Percentiles rank a stretch among this genome's conserved stretches.
These are phyloP conservation scores for Ciconia nigra DNA, from an alignment of 2,797 vertebrate species.

Conservation along the genomic window DNA sequence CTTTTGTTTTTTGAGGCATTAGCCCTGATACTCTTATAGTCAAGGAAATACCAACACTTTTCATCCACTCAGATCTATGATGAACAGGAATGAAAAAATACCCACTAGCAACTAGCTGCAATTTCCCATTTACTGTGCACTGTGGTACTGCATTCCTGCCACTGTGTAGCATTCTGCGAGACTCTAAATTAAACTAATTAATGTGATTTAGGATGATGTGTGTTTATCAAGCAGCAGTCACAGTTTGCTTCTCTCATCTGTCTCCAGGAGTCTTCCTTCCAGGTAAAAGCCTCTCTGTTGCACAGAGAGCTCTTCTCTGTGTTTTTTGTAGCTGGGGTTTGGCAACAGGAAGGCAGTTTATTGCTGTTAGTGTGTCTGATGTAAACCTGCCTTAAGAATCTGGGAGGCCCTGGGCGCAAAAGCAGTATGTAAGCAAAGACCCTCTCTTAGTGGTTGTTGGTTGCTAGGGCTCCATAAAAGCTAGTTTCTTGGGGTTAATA, in stretches of 20 bases:
- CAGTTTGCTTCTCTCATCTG: not conserved
- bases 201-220: not conserved
- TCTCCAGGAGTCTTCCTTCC: not conserved
- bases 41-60: not conserved
- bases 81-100: not conserved
- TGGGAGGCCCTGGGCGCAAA: not conserved
- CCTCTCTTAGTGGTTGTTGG: not conserved
- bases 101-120: not conserved
- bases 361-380: not conserved
- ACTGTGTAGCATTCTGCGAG: not conserved
- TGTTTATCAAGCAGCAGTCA: not conserved
- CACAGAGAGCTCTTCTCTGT: not conserved
- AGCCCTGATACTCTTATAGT: not conserved
- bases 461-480: not conserved
- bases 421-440: not conserved
- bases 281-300: not conserved
- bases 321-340: not conserved
- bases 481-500: not conserved
- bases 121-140: not conserved
- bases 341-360: not conserved
- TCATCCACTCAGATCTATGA: not conserved
- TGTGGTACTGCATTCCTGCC: not conserved
- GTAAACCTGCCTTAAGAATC: not conserved
- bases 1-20: not conserved
- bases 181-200: slow-evolving; percentile 10